phyloP scores from a whole-genome alignment of 1,140 invertebrate species.

The Monochamus saltuarius region DNA sequence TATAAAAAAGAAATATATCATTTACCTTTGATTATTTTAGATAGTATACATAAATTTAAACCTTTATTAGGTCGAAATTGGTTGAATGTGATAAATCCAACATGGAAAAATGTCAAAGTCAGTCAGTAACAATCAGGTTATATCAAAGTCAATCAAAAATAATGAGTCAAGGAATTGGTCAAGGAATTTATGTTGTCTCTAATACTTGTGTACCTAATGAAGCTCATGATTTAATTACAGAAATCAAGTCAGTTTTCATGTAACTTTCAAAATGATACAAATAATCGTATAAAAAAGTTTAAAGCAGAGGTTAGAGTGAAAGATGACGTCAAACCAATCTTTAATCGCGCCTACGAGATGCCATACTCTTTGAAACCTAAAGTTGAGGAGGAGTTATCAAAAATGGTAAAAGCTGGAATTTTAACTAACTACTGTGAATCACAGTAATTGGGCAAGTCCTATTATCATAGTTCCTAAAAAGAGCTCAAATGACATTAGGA shows the following conservation, averaged over 20 bases:
- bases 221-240: too few species aligned
- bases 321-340: slow-evolving; percentile 7
- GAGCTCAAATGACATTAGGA: slow-evolving; percentile 46
- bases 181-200: too few species aligned
- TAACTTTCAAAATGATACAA: too few species aligned
- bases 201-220: too few species aligned
- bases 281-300: too few species aligned
- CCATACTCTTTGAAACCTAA: slow-evolving; percentile 39
- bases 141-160: too few species aligned
- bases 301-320: slow-evolving; percentile 3
- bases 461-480: slow-evolving; percentile 54
- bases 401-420: slow-evolving; percentile 23
- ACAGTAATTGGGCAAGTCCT: slow-evolving; percentile 42
- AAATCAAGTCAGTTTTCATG: too few species aligned
- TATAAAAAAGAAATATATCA: too few species aligned
- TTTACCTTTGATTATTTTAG: slow-evolving; percentile 8
- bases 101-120: background rate
- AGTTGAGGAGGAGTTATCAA: slow-evolving; percentile 17
- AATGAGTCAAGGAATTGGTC: too few species aligned
- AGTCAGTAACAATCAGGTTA: too few species aligned
- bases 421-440: background rate
- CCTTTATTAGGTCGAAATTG: slow-evolving; percentile 19
- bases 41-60: background rate
- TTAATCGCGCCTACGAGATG: slow-evolving; percentile 12
- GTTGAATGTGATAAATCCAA: background rate